Base-by-base conservation (phyloP, 2,888 invertebrate species). In the Palloptera scutellata region DNA sequence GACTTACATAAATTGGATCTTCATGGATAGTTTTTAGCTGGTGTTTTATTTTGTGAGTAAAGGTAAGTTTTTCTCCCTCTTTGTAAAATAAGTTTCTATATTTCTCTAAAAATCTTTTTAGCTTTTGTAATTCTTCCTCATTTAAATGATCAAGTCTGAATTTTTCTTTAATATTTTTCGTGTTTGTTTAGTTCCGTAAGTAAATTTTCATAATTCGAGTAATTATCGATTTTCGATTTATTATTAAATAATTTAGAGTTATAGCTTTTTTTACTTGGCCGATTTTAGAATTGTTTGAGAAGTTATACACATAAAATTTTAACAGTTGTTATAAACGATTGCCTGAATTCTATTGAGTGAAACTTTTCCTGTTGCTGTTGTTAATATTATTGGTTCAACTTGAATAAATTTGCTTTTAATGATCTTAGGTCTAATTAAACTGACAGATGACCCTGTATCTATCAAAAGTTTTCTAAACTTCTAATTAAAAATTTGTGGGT, bases 81-180 rank as follows among this genome's bases (percentile, higher is more conserved):
- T 41, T 57, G n/a, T 52, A 15, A 48, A 86, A 86, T 85, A 86
- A 13, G 41, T 1, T 57, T 41, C 15, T 57, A 42, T n/a, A 57
- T 57, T 57, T 13, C 11, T 57, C 20, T 12, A 20, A 55, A 20
- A 55, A 11, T 57, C 40, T 41, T 57, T 40, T 17, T 13, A 57
- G 40, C 40, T 57, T 57, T 4, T 57, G 10, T 41, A 8, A 57
- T 57, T 57, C 57, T 55, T 55, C 55, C 5, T 19, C 11, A n/a
- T 55, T 55, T 17, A 55, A 30, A 11, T 55, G 40, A 3, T 30
- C 20, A 55, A 55, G 55, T 30, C 55, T 55, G 30, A 20, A 55
- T 30, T 55, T 55, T 20, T 55, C 30, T 30, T 55, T 1, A n/a
- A 12, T n/a, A n/a, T 52, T 52, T 10, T 15, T 11, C 13, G 15